Percentiles rank a stretch among this genome's conserved stretches.
These are phyloP conservation scores for Zonitis immaculata DNA, from an alignment of 2,888 invertebrate genomes.

Conservation along the genomic window DNA sequence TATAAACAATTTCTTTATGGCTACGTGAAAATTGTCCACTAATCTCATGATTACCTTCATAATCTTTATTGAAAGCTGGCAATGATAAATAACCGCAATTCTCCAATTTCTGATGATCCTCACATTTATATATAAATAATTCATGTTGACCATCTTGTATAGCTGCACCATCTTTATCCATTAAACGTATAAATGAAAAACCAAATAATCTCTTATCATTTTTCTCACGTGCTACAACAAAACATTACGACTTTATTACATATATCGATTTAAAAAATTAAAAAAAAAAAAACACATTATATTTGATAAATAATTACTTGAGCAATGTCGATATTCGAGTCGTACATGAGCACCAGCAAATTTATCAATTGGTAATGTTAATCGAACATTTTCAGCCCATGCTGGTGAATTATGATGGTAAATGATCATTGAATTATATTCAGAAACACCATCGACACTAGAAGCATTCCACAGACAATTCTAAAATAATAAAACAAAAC, in stretches of 20 bases:
- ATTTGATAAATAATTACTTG: constrained; percentile 56
- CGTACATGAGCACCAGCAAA: constrained; percentile 90
- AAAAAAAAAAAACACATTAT: neutral
- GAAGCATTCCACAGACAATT: constrained; percentile 85
- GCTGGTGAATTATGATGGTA: constrained; percentile 93
- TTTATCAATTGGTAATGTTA: constrained; percentile 87
- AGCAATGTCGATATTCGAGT: constrained; percentile 90
- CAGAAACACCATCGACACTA: constrained; percentile 66
- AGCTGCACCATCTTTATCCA: constrained; percentile 89
- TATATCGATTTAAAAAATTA: too few species aligned
- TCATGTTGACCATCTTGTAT: constrained; percentile 84
- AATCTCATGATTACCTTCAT: constrained; percentile 55
- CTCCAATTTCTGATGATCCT: constrained; percentile 69
- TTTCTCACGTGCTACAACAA: constrained; percentile 77
- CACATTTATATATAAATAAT: constrained; percentile 90
- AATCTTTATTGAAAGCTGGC: constrained; percentile 61
- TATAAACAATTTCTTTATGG: constrained; percentile 76
- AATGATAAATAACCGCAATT: constrained; percentile 61
- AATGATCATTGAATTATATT: constrained; percentile 82
- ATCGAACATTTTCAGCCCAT: constrained; percentile 84
- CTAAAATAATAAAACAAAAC: constrained; percentile 50
- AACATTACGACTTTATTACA: too few species aligned
- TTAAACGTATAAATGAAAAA: constrained; percentile 83
- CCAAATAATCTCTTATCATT: constrained; percentile 88
- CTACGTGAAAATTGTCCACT: constrained; percentile 66